Evolutionary conservation across 2,888 invertebrate genomes (phyloP), one percentile per base, ranked within the genome.

Genomic region (Schizotus pectinicornis): DNA sequence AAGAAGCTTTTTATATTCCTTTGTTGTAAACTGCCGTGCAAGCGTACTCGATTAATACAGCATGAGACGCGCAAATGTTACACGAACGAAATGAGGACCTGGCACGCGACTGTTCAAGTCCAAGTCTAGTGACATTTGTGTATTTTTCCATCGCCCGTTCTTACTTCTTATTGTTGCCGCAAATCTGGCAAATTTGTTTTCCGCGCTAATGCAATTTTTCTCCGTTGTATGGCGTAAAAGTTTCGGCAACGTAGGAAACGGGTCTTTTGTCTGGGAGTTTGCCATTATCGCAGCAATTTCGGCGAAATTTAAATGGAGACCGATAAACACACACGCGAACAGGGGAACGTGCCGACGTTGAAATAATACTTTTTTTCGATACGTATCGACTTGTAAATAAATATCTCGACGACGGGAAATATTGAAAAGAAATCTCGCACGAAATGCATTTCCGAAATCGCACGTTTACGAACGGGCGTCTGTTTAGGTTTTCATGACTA

Each of bases 31-130:
- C 46, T 61, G 53, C 49, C 51, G 55, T 61, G 57, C 57, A 45
- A 50, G 56, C 50, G 45, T 43, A 61, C 48, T 50, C 57, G 61
- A 58, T 61, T 58, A 61, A 61, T 58, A 61, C 61, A 45, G 55
- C 57, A 61, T 56, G 50, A 57, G 61, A 56, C 61, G 61, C 55
- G 55, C 57, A 58, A 61, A 61, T 47, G 57, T 53, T 53, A 46
- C 47, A 54, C 46, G 50, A 53, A 61, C 53, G 39, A 49, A 61
- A 61, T 55, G 57, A 61, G 47, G 55, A 50, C 50, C 14, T 41
- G 46, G 38, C 61, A 61, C 61, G 61, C 61, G 58, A 61, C 41
- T 49, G 37, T 41, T 13, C 31, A 39, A 39, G 49, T 45, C 47
- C 12, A 13, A 34, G 52, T 49, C 43, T 14, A 41, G 54, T 51